A percentile compares a stretch with the other conserved stretches of the same genome.
These are phyloP conservation scores for Calliscelio sp. DNA, from an alignment of 2,888 invertebrate species.

Conservation along the genomic window DNA sequence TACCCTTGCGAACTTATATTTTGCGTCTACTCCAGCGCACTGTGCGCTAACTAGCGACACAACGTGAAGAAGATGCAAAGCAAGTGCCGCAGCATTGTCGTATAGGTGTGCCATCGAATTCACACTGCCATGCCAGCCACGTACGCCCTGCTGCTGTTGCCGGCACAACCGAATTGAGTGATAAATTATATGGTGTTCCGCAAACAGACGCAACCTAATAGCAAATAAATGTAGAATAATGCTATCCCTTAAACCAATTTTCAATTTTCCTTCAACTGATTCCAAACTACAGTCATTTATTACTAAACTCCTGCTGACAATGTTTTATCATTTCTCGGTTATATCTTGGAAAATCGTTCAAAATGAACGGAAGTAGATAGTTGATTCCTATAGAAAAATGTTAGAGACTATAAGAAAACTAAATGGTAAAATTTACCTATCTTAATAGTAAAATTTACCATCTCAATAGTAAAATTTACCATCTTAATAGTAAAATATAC, in stretches of 20 bases:
- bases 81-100: constrained; percentile 17
- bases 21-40: constrained; percentile 33
- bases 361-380: too few relatives aligned
- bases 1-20: constrained; percentile 44
- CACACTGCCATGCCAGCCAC: constrained; percentile 39
- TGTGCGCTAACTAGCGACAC: constrained; percentile 53
- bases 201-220: constrained; percentile 17
- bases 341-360: too few relatives aligned
- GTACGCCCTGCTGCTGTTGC: constrained; percentile 25
- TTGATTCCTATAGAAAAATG: too few relatives aligned
- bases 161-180: constrained; percentile 7
- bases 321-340: too few relatives aligned
- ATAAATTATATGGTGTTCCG: constrained; percentile 24
- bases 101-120: constrained; percentile 16
- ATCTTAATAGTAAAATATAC: too few relatives aligned
- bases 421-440: too few relatives aligned
- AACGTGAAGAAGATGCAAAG: constrained; percentile 59
- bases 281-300: too few relatives aligned
- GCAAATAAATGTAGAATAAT: constrained; percentile 10
- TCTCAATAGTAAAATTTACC: too few relatives aligned
- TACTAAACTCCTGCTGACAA: too few relatives aligned
- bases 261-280: too few relatives aligned
- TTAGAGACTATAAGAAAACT: too few relatives aligned
- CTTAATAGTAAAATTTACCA: too few relatives aligned
- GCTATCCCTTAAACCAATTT: not conserved